These are phyloP conservation scores for Chrysopa pallens DNA, from an alignment of 1,140 invertebrate species.

Conservation along the genomic window DNA sequence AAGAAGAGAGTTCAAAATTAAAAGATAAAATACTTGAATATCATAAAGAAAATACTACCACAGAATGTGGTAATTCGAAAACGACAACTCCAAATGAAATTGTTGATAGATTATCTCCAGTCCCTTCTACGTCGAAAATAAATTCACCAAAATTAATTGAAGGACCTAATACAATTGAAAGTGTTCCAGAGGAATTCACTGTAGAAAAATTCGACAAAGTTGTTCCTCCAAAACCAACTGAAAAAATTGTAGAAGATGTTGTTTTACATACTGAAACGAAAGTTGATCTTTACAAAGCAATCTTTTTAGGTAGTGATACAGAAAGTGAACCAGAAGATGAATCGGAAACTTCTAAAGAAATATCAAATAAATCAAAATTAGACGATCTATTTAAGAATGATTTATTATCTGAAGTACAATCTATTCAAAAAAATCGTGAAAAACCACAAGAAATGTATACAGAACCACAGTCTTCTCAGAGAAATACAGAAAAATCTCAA, in stretches of 20 bases:
- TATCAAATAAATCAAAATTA: background rate
- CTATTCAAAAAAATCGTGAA: no score
- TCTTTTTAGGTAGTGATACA: slow-evolving; percentile 41
- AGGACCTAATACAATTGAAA: background rate
- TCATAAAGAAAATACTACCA: no score
- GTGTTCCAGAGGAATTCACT: background rate
- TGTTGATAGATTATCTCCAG: background rate
- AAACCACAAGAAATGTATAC: no score
- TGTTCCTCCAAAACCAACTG: slow-evolving; percentile 13
- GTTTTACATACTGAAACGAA: slow-evolving; percentile 35
- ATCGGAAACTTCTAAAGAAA: background rate
- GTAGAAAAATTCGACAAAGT: no score
- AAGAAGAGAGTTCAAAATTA: background rate
- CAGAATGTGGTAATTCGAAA: no score
- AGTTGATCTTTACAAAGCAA: slow-evolving; percentile 43
- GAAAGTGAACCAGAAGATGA: slow-evolving; percentile 20
- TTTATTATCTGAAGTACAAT: no score
- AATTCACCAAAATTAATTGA: background rate
- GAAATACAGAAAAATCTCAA: no score
- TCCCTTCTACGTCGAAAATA: no score
- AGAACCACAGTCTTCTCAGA: no score
- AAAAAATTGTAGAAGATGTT: slow-evolving; percentile 10
- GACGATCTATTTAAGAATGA: no score
- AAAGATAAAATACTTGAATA: background rate
- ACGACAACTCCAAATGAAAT: background rate